These are phyloP conservation scores for Elgonia sp. DNA, from an alignment of 2,888 invertebrate genomes.

Conservation along the genomic window DNA sequence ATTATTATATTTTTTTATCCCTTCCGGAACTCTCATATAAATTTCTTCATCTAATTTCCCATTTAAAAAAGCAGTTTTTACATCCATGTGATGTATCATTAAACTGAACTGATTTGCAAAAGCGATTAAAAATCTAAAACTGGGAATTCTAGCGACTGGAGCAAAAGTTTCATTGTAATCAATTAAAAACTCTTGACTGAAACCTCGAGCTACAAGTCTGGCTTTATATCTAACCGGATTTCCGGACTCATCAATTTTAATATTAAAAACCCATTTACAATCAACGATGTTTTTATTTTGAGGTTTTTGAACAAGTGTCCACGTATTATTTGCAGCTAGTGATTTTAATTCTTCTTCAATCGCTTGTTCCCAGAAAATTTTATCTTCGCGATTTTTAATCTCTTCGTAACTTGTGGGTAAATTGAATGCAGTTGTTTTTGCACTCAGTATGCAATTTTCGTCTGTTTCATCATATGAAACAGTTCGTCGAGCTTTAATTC, in stretches of 20 bases:
- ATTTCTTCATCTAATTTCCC: conserved; percentile 18
- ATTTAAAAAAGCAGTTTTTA: conserved; percentile 33
- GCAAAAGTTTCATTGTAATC: no score
- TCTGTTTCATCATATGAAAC: conserved; percentile 11
- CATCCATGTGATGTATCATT: conserved; percentile 34
- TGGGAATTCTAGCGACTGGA: conserved; percentile 30
- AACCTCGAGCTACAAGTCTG: no score
- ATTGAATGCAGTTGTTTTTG: conserved; percentile 27
- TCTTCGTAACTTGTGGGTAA: conserved; percentile 40
- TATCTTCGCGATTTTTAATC: conserved; percentile 49
- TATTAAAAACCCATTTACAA: no score
- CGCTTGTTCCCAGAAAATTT: conserved; percentile 50
- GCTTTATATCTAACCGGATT: conserved; percentile 17
- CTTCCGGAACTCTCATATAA: background rate
- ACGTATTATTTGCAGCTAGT: conserved; percentile 42
- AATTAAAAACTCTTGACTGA: conserved; percentile 37
- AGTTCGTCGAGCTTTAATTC: background rate
- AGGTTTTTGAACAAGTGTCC: conserved; percentile 47
- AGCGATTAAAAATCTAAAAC: conserved; percentile 18
- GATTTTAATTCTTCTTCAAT: conserved; percentile 53
- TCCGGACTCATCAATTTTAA: conserved; percentile 24
- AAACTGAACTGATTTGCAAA: conserved; percentile 35
- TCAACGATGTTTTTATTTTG: no score
- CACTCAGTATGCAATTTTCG: conserved; percentile 30
- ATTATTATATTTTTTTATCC: conserved; percentile 10